Evolutionary conservation across 2,797 vertebrate species (phyloP), one percentile per base, ranked within the genome.

Genomic region (Hypotaenidia philippensis): DNA sequence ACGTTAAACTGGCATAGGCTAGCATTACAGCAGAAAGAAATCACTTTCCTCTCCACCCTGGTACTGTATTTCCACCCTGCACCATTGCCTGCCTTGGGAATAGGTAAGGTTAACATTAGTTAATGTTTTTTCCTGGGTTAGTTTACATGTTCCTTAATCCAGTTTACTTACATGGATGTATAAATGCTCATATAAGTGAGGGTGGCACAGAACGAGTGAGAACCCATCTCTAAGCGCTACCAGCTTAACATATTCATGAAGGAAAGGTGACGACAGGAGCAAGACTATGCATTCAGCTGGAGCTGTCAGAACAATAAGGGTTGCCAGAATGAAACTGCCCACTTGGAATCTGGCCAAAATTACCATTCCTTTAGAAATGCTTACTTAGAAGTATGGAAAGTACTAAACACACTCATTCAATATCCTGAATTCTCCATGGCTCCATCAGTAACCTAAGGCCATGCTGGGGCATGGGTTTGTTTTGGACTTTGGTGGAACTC

Each of bases 231-330:
- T 53, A 77, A 74, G 60, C 31, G 34, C 71, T 52, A 74, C 49
- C 75, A 91, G 72, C 38, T 91, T 96, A 93, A 77, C 89, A 89
- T 95, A 94, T 94, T 94, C 89, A 95, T 95, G 90, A 96, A 94
- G 79, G n/a, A 91, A 94, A 92, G 72, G 45, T 10, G 5, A 77
- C 4, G 36, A 92, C 71, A 78, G 92, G 79, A 95, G 82, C 90
- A 91, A 91, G 92, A 90, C 61, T 55, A 94, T 65, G 71, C 55
- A 80, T 59, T 92, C 89, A 87, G 83, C 66, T 89, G 83, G 95
- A 96, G 74, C 86, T 94, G 66, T 87, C 81, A 75, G 92, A 96
- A 96, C 94, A 92, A 92, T 92, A 90, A 83, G 59, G 61, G 76
- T 87, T 95, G 85, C 91, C 91, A 93, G 85, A 96, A 92, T 25